Evolutionary conservation across 2,113 vertebrate species (phyloP).

Genomic region (Chaetodon trifascialis): DNA sequence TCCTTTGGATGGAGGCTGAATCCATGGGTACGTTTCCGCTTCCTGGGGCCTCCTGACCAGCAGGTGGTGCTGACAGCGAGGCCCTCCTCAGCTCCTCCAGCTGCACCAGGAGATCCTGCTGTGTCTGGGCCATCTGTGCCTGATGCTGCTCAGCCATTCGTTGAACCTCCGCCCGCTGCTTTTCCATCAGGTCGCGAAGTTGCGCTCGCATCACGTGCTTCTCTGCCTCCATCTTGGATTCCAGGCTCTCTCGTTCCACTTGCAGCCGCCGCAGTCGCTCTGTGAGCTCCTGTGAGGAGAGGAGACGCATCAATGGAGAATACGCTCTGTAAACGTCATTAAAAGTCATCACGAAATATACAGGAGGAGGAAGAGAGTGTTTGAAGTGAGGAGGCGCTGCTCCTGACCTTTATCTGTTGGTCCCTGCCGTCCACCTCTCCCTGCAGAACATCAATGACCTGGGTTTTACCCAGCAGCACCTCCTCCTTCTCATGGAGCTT

Average conservation of each 20-base stretch:
- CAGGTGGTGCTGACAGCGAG: neutral
- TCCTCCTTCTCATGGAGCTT: constrained; percentile 95
- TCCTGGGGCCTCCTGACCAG: constrained; percentile 21
- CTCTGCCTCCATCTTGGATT: constrained; percentile 92
- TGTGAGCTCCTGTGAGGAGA: constrained; percentile 81
- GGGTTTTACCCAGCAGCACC: constrained; percentile 90
- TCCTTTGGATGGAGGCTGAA: constrained; percentile 68
- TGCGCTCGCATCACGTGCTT: constrained; percentile 94
- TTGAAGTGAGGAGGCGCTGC: neutral
- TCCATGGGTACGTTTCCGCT: constrained; percentile 35
- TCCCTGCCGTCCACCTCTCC: constrained; percentile 90
- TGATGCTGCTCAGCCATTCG: constrained; percentile 73
- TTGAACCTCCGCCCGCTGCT: constrained; percentile 87
- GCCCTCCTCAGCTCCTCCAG: constrained; percentile 78
- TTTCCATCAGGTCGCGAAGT: constrained; percentile 91
- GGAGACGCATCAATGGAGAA: neutral
- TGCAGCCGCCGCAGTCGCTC: constrained; percentile 85
- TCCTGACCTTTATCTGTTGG: constrained; percentile 82
- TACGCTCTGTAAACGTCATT: neutral
- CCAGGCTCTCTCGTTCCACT: constrained; percentile 89
- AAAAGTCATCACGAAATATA: neutral
- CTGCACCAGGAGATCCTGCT: constrained; percentile 80
- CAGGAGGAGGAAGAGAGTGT: neutral
- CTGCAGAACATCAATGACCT: constrained; percentile 92
- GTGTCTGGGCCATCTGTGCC: constrained; percentile 72